Evolutionary conservation across 2,797 vertebrate species (phyloP), one percentile per base, ranked within the genome.

Genomic region (Pseudopleuronectes americanus): DNA sequence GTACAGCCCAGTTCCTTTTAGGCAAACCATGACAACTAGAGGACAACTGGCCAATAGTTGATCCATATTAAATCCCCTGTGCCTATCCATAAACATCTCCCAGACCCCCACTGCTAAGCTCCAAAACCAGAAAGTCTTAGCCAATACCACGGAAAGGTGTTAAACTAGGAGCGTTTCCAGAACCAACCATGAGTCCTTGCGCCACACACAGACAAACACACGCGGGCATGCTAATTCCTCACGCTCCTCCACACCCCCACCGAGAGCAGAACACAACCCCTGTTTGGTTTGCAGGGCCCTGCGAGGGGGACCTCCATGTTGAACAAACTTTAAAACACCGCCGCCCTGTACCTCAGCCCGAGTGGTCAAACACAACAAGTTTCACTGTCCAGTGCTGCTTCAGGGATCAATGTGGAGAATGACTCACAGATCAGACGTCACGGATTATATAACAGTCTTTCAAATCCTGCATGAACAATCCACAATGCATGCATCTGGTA

Each of bases 271-370:
- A 80, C 78, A 76, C 77, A 83, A 79, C 77, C 85, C 24, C 71
- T 93, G 84, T 93, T 92, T 92, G 84, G 86, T 87, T 92, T 91
- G 90, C 90, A 90, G 24, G 58, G 86, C 81, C 77, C 74, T 64
- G n/a, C 54, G 31, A 83, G 64, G 71, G 71, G 76, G 90, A 92
- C 90, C 90, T 92, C 86, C 86, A 68, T 83, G 90, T 77, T 90
- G 86, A 85, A 90, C 83, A 90, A 84, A 87, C 89, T 84, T n/a
- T 58, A 80, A 77, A 84, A 81, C 81, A 80, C 77, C 55, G 43
- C 60, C 19, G 77, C 75, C 68, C 84, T 78, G 79, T 79, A 81
- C 84, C 74, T 58, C 83, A 74, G 83, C 58, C 62, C 1, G 62
- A 74, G 64, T 8, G 54, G 83, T 78, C 59, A 21, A 54, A 81